A percentile compares a stretch with the other conserved stretches of the same genome.
These are phyloP conservation scores for Steinernema hermaphroditum DNA, from an alignment of 2,888 invertebrate species.

Conservation along the genomic window DNA sequence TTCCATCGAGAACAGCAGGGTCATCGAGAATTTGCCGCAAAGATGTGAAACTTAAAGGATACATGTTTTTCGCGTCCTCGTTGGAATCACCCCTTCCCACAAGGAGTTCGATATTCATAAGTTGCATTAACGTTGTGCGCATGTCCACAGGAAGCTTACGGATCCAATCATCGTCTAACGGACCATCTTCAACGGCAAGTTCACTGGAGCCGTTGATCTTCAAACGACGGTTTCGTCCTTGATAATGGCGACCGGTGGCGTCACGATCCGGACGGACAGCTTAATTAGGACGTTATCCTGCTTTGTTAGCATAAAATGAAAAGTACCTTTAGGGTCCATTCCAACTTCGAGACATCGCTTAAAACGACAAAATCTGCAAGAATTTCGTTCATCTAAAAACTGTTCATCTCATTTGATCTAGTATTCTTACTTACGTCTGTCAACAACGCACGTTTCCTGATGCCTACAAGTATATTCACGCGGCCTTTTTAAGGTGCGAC, in stretches of 20 bases:
- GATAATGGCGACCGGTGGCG: conserved; percentile 59
- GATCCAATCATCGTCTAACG: conserved; percentile 60
- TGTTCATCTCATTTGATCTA: conserved; percentile 50
- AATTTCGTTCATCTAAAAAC: conserved; percentile 48
- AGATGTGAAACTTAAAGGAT: conserved; percentile 56
- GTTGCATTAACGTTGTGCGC: conserved; percentile 63
- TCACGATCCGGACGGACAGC: conserved; percentile 65
- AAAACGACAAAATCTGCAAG: conserved; percentile 62
- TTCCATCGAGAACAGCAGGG: conserved; percentile 61
- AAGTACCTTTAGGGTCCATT: conserved; percentile 63
- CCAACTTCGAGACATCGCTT: conserved; percentile 65
- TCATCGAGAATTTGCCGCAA: conserved; percentile 60
- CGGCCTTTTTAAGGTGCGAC: conserved; percentile 60
- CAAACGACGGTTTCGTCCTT: conserved; percentile 46
- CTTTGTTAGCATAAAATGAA: conserved; percentile 25
- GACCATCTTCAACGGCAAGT: conserved; percentile 36
- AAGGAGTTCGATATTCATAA: conserved; percentile 63
- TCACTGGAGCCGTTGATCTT: conserved; percentile 38
- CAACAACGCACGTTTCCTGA: conserved; percentile 61
- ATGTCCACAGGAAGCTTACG: conserved; percentile 65
- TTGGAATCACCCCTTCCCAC: conserved; percentile 39
- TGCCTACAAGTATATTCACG: conserved; percentile 64
- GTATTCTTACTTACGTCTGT: conserved; percentile 47
- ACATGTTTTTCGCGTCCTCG: conserved; percentile 45
- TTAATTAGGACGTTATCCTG: conserved; percentile 35